Evolutionary conservation across 2,113 vertebrate species (phyloP).

Genomic region (Fulmarus glacialis): DNA sequence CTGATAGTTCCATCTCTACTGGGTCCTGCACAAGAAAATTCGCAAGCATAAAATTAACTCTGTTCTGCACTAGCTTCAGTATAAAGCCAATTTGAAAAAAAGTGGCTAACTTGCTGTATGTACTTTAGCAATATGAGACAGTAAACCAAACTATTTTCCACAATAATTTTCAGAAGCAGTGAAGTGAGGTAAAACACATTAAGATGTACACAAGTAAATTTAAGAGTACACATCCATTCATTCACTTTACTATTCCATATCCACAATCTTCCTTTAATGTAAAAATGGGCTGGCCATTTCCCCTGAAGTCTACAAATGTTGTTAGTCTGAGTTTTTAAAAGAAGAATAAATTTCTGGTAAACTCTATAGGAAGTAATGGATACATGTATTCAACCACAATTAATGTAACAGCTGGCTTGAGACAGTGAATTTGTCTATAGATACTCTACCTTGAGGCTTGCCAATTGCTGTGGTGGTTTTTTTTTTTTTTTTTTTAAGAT

Average conservation of each 20-base stretch:
- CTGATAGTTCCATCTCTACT: conserved; percentile 94
- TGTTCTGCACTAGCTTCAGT: not conserved
- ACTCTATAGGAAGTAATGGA: not conserved
- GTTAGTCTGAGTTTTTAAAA: not conserved
- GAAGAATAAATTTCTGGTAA: not conserved
- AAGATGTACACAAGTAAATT: not conserved
- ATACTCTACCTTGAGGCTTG: not conserved
- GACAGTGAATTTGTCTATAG: not conserved
- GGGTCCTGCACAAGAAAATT: conserved; percentile 77
- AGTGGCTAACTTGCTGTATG: not conserved
- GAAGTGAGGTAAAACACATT: not conserved
- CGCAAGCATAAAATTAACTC: not conserved
- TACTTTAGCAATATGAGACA: not conserved
- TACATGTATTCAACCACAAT: not conserved
- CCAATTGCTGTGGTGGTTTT: not conserved
- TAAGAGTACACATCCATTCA: not conserved
- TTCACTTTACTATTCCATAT: not conserved
- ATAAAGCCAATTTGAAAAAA: not conserved
- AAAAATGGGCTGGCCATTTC: not conserved
- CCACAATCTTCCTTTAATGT: not conserved
- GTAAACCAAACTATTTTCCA: not conserved
- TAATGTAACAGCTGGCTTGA: not conserved
- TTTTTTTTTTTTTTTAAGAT: too few species aligned
- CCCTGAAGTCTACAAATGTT: not conserved
- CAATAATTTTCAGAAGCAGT: not conserved